Evolutionary conservation across 53 echinoderm and acorn worm species (phyloP).

Genomic region (Astropecten irregularis): DNA sequence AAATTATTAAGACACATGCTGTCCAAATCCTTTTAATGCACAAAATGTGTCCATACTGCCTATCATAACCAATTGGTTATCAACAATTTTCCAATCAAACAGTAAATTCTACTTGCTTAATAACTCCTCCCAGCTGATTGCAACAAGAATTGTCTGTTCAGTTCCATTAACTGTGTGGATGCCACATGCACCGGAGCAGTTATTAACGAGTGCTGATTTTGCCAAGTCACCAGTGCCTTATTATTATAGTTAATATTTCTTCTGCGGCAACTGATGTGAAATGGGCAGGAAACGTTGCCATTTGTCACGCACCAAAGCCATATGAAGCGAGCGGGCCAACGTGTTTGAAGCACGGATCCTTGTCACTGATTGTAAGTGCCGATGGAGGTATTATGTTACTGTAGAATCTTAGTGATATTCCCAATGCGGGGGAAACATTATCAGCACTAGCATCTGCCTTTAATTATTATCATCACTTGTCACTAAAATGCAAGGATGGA

Average conservation of each 20-base stretch:
- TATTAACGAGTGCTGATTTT: not conserved
- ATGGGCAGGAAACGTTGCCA: conserved; percentile 38
- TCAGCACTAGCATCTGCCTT: conserved; percentile 48
- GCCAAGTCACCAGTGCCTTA: conserved; percentile 38
- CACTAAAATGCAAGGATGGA: conserved; percentile 16
- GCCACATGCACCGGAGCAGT: not conserved
- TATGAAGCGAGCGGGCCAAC: not conserved
- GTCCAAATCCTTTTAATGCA: not conserved
- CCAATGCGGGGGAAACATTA: conserved; percentile 42
- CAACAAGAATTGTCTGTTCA: not conserved
- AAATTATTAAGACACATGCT: not conserved
- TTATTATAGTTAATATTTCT: conserved; percentile 48
- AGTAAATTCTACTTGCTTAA: conserved; percentile 1
- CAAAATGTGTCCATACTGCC: not conserved
- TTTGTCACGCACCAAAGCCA: conserved; percentile 44
- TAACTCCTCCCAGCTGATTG: not conserved
- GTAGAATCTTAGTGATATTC: conserved; percentile 7
- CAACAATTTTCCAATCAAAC: not conserved
- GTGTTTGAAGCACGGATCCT: conserved; percentile 35
- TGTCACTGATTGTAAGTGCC: conserved; percentile 44
- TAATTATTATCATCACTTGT: conserved; percentile 52
- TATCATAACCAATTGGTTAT: conserved; percentile 17
- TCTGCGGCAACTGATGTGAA: conserved; percentile 10
- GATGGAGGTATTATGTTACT: conserved; percentile 46
- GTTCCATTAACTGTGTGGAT: not conserved